Conservation (phyloP, 2,113 vertebrate species). For the Menura novaehollandiae region DNA sequence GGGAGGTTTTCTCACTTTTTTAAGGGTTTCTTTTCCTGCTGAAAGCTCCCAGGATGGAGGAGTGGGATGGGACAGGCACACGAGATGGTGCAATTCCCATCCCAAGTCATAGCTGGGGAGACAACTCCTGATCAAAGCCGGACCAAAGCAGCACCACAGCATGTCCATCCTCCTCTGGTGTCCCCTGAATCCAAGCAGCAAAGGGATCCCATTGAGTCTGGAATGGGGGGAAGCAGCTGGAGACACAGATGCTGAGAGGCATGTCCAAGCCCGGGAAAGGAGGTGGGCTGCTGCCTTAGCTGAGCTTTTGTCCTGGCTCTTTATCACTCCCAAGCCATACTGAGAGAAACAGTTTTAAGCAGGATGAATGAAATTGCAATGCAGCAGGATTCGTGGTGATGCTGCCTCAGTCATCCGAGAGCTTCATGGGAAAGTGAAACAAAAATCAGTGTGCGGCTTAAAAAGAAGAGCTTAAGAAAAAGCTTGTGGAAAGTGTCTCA, state of each 20-base stretch:
- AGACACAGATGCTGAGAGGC: not conserved
- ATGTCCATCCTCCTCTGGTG: not conserved
- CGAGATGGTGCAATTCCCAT: not conserved
- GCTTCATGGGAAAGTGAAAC: not conserved
- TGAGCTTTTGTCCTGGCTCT: not conserved
- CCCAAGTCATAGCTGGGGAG: not conserved
- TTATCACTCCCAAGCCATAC: not conserved
- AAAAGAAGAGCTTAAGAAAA: not conserved
- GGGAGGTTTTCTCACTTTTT: not conserved
- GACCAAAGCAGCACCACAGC: fast-evolving
- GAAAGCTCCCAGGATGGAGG: not conserved
- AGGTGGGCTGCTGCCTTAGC: not conserved
- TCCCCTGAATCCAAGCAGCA: fast-evolving
- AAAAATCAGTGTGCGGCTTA: not conserved
- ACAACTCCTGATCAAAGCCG: not conserved
- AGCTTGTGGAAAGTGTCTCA: fast-evolving
- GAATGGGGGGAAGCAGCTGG: not conserved
- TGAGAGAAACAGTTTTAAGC: slow-evolving; percentile 1
- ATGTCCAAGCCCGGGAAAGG: not conserved
- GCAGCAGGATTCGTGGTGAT: not conserved
- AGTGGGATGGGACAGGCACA: fast-evolving
- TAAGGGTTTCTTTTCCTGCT: not conserved
- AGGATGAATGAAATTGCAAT: not conserved
- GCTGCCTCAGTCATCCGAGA: not conserved
- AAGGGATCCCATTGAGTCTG: not conserved